Conservation (phyloP, 2,888 invertebrate genomes). For the Hirtodrosophila histrioides region DNA sequence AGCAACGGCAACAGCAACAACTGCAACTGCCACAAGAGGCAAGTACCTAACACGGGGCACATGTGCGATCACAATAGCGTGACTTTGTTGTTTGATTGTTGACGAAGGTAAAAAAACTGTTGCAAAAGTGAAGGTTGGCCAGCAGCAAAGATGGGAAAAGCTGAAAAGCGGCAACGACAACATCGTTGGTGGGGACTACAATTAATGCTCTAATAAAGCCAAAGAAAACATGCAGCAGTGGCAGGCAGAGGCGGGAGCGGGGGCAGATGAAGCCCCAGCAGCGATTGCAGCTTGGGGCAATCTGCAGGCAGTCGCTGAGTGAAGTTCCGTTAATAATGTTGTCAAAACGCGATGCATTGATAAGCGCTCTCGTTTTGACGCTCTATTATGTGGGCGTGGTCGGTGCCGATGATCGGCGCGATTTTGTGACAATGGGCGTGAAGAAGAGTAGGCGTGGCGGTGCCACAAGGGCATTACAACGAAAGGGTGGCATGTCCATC, state of each 20-base stretch:
- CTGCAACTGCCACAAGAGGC: constrained; percentile 9
- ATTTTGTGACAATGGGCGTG: constrained; percentile 70
- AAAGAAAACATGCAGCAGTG: constrained; percentile 62
- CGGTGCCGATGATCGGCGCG: constrained; percentile 31
- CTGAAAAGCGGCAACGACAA: constrained; percentile 61
- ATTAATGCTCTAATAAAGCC: constrained; percentile 83
- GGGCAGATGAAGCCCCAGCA: constrained; percentile 30
- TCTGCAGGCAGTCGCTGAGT: constrained; percentile 55
- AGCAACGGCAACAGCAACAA: constrained; percentile 2
- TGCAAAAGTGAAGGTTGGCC: constrained; percentile 81
- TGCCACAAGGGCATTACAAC: constrained; percentile 11
- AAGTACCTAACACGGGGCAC: constrained; percentile 21
- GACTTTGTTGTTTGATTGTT: constrained; percentile 60
- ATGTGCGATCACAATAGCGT: constrained; percentile 68
- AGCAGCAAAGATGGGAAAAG: constrained; percentile 56
- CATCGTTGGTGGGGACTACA: constrained; percentile 51
- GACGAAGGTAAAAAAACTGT: constrained; percentile 43
- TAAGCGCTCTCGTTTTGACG: constrained; percentile 72
- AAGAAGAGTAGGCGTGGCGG: constrained; percentile 27
- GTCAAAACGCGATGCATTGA: constrained; percentile 72
- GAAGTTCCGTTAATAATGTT: constrained; percentile 81
- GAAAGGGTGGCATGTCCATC: constrained; percentile 48
- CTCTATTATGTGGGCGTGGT: constrained; percentile 73
- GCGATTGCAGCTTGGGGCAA: constrained; percentile 24
- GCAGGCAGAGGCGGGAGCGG: constrained; percentile 11